Percentiles rank a stretch among this genome's conserved stretches.
phyloP scores from a whole-genome alignment of 2,797 vertebrate species.

The Argyrosomus regius region DNA sequence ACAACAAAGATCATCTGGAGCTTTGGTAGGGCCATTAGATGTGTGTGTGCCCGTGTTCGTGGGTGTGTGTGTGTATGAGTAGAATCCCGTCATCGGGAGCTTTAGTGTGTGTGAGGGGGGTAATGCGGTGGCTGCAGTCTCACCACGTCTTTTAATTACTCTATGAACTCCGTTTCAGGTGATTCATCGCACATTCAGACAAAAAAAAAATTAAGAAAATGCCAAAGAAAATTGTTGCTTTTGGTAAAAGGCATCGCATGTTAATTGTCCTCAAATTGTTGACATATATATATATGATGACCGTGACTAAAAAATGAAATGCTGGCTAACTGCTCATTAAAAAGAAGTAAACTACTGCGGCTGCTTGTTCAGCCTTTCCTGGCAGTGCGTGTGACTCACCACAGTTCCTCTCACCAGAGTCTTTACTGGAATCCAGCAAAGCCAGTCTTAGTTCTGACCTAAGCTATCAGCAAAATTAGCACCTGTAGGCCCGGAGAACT shows the following conservation, averaged over 20 bases:
- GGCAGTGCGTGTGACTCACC: conserved; percentile 68
- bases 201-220: conserved; percentile 6
- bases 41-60: conserved; percentile 48
- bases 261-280: conserved; percentile 23
- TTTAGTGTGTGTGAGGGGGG: conserved; percentile 25
- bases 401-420: conserved; percentile 37
- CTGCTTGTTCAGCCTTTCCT: conserved; percentile 59
- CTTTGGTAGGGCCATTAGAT: conserved; percentile 63
- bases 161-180: conserved; percentile 41
- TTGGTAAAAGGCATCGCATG: conserved; percentile 1
- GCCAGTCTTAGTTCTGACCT: conserved; percentile 39
- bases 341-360: conserved; percentile 29
- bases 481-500: conserved; percentile 49
- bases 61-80: conserved; percentile 25
- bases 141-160: conserved; percentile 42
- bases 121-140: conserved; percentile 7
- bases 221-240: conserved; percentile 28
- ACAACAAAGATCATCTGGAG: conserved; percentile 74
- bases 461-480: conserved; percentile 57
- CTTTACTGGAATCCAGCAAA: conserved; percentile 68
- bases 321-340: conserved; percentile 41
- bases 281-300: conserved; percentile 10
- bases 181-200: conserved; percentile 41
- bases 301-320: conserved; percentile 12
- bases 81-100: conserved; percentile 39